These are phyloP conservation scores for Dromius quadrimaculatus DNA, from an alignment of 2,888 invertebrate species.

Conservation along the genomic window DNA sequence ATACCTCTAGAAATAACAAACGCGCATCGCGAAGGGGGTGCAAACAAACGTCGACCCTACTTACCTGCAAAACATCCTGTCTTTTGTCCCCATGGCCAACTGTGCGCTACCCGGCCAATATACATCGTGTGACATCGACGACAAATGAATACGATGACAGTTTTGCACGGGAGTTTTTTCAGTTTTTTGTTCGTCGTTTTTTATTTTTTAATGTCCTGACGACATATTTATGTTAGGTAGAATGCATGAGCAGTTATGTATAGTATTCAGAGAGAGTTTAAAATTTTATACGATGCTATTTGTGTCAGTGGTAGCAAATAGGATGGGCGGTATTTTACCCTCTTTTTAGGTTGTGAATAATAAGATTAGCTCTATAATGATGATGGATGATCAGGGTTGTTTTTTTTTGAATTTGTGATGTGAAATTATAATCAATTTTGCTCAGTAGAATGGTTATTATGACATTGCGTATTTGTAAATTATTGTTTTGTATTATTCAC, in stretches of 20 bases:
- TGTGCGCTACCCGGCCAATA: constrained; percentile 31
- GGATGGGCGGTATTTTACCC: constrained; percentile 5
- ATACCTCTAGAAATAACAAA: constrained; percentile 7
- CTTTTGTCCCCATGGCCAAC: constrained; percentile 20
- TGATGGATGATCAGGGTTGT: constrained; percentile 19
- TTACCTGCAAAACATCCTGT: constrained; percentile 44
- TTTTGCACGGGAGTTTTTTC: constrained; percentile 26
- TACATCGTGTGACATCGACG: constrained; percentile 36
- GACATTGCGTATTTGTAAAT: constrained; percentile 1
- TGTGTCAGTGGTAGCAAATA: constrained; percentile 15
- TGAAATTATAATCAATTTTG: constrained; percentile 8
- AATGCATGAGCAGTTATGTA: constrained; percentile 33
- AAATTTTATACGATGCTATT: not conserved
- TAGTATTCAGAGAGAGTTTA: constrained; percentile 10
- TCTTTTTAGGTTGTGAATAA: constrained; percentile 27
- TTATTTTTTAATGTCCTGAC: constrained; percentile 26
- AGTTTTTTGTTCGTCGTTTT: constrained; percentile 11
- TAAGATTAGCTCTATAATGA: constrained; percentile 23
- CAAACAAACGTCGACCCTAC: constrained; percentile 5
- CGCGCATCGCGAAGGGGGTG: not conserved
- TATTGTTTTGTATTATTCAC: not conserved
- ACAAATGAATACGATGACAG: constrained; percentile 44
- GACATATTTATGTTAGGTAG: constrained; percentile 34
- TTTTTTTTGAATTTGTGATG: constrained; percentile 12
- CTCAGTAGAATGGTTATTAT: constrained; percentile 6